Evolutionary conservation across 1,140 invertebrate genomes (phyloP).

Genomic region (Pinna nobilis): DNA sequence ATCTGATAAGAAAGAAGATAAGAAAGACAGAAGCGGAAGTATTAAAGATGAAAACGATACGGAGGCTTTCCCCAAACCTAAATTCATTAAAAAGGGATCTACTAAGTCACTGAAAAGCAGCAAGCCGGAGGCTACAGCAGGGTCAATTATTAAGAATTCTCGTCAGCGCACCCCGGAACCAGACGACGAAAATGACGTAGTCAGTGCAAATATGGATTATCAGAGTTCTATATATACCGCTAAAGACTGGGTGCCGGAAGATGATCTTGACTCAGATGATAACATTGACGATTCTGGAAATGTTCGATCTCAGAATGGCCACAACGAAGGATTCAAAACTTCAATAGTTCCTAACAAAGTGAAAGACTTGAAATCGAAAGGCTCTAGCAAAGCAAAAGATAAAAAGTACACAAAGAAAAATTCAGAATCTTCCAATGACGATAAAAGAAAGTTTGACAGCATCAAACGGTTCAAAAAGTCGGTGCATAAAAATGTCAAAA

Average conservation of each 20-base stretch:
- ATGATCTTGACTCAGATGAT: constrained; percentile 67
- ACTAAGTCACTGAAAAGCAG: neutral
- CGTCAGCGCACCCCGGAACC: constrained; percentile 4
- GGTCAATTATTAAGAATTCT: constrained; percentile 23
- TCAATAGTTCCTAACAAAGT: constrained; percentile 60
- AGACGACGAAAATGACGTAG: constrained; percentile 9
- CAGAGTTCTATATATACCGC: constrained; percentile 34
- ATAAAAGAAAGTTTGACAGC: constrained; percentile 60
- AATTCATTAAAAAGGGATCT: constrained; percentile 23
- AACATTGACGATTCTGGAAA: constrained; percentile 56
- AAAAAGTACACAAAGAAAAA: constrained; percentile 45
- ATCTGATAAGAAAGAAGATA: constrained; percentile 1
- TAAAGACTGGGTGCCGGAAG: constrained; percentile 62
- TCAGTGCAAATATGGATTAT: constrained; percentile 24
- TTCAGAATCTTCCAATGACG: constrained; percentile 38
- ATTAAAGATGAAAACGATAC: neutral
- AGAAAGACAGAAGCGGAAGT: neutral
- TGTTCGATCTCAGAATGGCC: constrained; percentile 26
- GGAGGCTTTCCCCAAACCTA: constrained; percentile 13
- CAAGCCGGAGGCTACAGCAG: constrained; percentile 11
- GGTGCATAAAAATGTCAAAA: constrained; percentile 61
- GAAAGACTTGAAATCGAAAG: constrained; percentile 54
- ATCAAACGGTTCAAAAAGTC: constrained; percentile 63
- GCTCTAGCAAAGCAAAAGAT: constrained; percentile 35
- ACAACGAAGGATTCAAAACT: constrained; percentile 63